These are phyloP conservation scores for Hyperoodon ampullatus DNA, from an alignment of 2,113 vertebrate genomes.

Conservation along the genomic window DNA sequence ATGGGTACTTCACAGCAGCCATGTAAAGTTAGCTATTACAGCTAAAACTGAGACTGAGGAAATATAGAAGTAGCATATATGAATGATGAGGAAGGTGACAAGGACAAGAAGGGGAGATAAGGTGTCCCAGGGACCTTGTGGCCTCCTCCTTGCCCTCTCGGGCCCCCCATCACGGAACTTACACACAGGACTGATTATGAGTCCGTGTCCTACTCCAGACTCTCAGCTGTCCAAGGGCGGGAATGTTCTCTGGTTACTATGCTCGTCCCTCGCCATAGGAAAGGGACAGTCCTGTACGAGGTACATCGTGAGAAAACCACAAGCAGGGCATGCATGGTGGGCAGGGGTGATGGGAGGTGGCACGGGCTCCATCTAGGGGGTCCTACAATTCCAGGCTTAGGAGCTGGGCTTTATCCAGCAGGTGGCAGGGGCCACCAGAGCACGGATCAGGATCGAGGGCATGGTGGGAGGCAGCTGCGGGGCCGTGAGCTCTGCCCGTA, in stretches of 20 bases:
- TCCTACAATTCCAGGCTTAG: neutral
- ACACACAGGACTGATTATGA: accelerated
- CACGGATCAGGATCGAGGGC: too few relatives aligned
- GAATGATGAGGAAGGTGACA: neutral
- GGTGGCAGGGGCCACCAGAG: neutral
- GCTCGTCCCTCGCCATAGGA: neutral
- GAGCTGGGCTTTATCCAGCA: neutral
- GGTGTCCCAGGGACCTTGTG: neutral
- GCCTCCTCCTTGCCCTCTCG: accelerated
- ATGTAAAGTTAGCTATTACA: neutral
- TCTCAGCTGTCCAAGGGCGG: neutral
- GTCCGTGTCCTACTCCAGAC: neutral
- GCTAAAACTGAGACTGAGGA: neutral
- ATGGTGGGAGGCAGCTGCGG: accelerated
- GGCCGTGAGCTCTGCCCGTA: neutral
- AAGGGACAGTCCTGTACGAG: accelerated
- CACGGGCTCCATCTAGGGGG: neutral
- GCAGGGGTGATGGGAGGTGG: too few relatives aligned
- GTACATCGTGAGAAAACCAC: neutral
- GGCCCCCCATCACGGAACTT: accelerated
- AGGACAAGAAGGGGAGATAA: neutral
- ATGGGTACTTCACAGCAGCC: neutral
- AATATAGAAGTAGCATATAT: accelerated
- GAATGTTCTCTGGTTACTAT: neutral
- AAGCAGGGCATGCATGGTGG: too few relatives aligned